A percentile compares a stretch with the other conserved stretches of the same genome.
Evolutionary conservation across 2,888 invertebrate species (phyloP).

Genomic region (Cynaeus angustus): DNA sequence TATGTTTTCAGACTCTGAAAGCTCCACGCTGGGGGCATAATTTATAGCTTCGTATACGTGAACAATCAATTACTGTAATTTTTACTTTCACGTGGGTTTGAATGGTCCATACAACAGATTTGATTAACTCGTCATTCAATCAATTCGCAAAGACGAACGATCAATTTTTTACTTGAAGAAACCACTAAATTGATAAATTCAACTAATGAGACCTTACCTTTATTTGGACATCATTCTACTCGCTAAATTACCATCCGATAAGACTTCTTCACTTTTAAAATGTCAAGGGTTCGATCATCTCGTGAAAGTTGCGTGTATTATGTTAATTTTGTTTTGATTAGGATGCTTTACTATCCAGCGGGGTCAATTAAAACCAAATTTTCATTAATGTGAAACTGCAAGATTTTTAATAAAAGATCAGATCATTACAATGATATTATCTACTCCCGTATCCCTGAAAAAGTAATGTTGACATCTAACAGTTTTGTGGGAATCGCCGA

Average conservation of each 20-base stretch:
- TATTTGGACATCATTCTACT: neutral
- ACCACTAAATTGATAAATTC: slow-evolving; percentile 5
- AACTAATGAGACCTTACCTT: slow-evolving; percentile 9
- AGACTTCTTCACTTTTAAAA: slow-evolving; percentile 4
- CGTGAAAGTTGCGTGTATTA: slow-evolving; percentile 1
- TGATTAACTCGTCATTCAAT: slow-evolving; percentile 29
- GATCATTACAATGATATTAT: too few species aligned
- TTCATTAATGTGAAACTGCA: neutral
- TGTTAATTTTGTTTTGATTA: neutral
- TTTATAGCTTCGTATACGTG: slow-evolving; percentile 40
- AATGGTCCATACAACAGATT: neutral
- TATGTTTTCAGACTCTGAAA: slow-evolving; percentile 38
- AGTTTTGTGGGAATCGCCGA: too few species aligned
- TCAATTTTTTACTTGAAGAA: neutral
- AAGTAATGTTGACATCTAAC: too few species aligned
- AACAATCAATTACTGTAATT: slow-evolving; percentile 46
- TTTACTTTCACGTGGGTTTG: slow-evolving; percentile 32
- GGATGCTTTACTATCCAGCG: neutral
- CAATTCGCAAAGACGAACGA: neutral
- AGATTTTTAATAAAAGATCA: too few species aligned
- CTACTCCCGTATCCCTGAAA: too few species aligned
- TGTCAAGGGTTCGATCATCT: slow-evolving; percentile 22
- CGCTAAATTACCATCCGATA: neutral
- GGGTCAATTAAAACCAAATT: slow-evolving; percentile 14
- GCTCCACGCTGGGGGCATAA: slow-evolving; percentile 38